Base-by-base conservation (phyloP, 1,140 invertebrate species). In the Andricus grossulariae region DNA sequence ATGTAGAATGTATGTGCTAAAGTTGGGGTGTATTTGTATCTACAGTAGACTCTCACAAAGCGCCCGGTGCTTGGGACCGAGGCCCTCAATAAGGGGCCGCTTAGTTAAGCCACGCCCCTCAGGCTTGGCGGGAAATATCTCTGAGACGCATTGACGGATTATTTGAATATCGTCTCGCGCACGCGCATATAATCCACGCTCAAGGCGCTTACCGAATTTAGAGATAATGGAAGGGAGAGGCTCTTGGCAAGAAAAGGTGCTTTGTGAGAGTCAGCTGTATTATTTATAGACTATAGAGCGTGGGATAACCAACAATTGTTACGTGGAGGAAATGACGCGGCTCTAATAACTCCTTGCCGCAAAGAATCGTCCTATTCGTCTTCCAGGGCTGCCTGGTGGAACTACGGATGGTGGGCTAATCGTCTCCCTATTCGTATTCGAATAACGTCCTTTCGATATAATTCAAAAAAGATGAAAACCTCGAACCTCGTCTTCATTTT, bases 261-360 rank as follows among this genome's bases (percentile, higher is more conserved):
- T 32, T 32, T 32, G 25, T 32, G 25, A 32, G 25, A 32, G 25
- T 32, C 25, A 32, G 5, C 25, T 32, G 5, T 32, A 32, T 32
- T 32, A 18, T 60, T 12, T 55, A 49, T 18, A 54, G 50, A 75
- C 50, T 75, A 77, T 77, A 72, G 78, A 75, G 74, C 84, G 85
- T 84, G 84, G 80, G 82, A 84, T 75, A 71, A 76, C 71, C 21
- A 76, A 19, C 80, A 77, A 86, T 86, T 86, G 82, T 86, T 83
- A 73, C 55, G 51, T 74, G 73, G 50, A 80, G 84, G 84, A 86
- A 84, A 78, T 84, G 82, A 82, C 81, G 80, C 80, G 70, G 80
- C 80, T 83, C 80, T 84, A 82, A 83, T 83, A 85, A 85, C 78
- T 81, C 75, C 75, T 73, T 18, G 73, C 39, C 51, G 57, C 74